Evolutionary conservation across 2,888 invertebrate species (phyloP), one percentile per base, ranked within the genome.

Genomic region (Lasioglossum villosulum): DNA sequence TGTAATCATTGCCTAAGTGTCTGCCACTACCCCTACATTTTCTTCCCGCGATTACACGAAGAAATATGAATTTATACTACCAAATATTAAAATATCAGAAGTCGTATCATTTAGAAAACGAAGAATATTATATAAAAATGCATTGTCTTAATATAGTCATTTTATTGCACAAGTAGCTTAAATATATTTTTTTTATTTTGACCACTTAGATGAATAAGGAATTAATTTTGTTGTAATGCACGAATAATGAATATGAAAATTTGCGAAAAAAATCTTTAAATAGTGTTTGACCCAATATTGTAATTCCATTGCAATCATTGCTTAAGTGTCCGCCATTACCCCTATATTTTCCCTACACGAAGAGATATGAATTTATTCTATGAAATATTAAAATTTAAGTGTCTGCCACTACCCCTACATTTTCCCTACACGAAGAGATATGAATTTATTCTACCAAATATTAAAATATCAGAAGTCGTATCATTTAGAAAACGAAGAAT

Each of bases 81-180:
- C 4, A 56, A 12, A 56, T 56, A 56, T 10, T n/a, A n/a, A n/a
- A 56, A 56, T 30, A 63, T 63, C 63, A 16, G 16, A 30, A 30
- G 10, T 16, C 59, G 14, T 16, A 16, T n/a, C n/a, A n/a, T n/a
- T 34, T 68, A 68, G 66, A 4, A 37, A 37, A 19, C 19, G 42
- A 66, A 72, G 66, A 76, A 48, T 82, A 77, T 66, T 74, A 68
- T 10, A 39, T 10, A 10, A 39, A 39, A 39, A 39, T 39, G 10
- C 10, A 10, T 39, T 39, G 39, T 37, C 5, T 37, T 4, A 37
- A 37, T 37, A 5, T 37, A 37, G 37, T 37, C 37, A 37, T 5
- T 4, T 4, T 5, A 37, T 37, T 37, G 37, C 37, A 0, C 4
- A 37, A 37, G 37, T 4, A 37, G 37, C 37, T 37, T 37, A 0